Evolutionary conservation across 2,888 invertebrate species (phyloP), one percentile per base, ranked within the genome.

Genomic region (Caradrina kadenii): DNA sequence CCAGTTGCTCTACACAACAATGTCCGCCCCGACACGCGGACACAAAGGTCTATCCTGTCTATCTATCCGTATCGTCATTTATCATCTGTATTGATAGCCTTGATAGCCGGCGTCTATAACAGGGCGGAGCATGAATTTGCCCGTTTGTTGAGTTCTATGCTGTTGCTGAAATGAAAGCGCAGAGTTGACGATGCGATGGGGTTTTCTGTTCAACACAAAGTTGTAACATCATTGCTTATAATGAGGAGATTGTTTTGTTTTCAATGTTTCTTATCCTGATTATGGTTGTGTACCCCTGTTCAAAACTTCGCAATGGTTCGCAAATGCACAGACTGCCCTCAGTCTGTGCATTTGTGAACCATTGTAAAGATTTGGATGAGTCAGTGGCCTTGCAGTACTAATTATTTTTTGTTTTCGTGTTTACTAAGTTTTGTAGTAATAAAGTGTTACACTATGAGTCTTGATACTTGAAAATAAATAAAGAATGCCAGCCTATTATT

Each of bases 71-170:
- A 76, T 75, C 71, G 56, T 79, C 68, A 77, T 83, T 83, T 77
- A 83, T 83, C 83, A 83, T 76, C 76, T 26, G 69, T 76, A 80
- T 79, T 76, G 70, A 71, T 70, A 70, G 31, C 70, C 55, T 71
- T 71, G 76, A 79, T 79, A 79, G 58, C 79, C 63, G 68, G 69
- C 62, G 55, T 76, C 73, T 79, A 73, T 70, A 68, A 60, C 52
- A 48, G 48, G 60, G 48, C 19, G 17, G 66, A 73, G 67, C 72
- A 75, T 79, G 81, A 82, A 79, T 69, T 67, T 69, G 79, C 70
- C 56, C 68, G 50, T 82, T 72, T 69, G 76, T 78, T 63, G 60
- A 72, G 73, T 75, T 60, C 59, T 42, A 59, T 62, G 45, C 58
- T 66, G 55, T 60, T 68, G 56, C 50, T 61, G 45, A 26, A 71